Base-by-base conservation (phyloP, 2,888 invertebrate genomes). In the Dynastes hyllus region DNA sequence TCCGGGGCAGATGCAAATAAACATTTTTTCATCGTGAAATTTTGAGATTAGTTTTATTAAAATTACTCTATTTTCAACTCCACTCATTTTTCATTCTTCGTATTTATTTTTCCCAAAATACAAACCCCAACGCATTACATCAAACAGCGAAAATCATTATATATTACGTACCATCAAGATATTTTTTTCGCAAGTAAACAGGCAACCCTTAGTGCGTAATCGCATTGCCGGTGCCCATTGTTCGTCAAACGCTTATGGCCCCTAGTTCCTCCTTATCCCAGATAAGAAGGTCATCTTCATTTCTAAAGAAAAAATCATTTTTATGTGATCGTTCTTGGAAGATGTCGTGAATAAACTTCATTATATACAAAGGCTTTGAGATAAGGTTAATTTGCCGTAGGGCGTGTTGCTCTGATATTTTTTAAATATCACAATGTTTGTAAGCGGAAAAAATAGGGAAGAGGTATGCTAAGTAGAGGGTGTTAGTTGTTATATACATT, bases 251-350 rank as follows among this genome's bases (percentile, higher is more conserved):
- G 55, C 8, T 58, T 58, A 58, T 22, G 55, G 5, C 27, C 55
- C 22, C 16, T 8, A 22, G 55, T 22, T 16, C 8, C 8, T 22
- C 27, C 55, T 58, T 9, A 58, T 58, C 22, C 55, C 22, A 22
- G 55, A 58, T 58, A 58, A 58, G 55, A 58, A 58, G 22, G 55
- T 58, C 22, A 58, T 58, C 55, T 16, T 58, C 55, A 2, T 16
- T 58, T 22, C 27, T 58, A 58, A 58, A 58, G 55, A 22, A 58
- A 22, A 58, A 58, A 22, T 58, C 55, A 58, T 58, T 58, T 58
- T 58, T 58, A 58, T 58, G 55, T 1, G 22, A 58, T 58, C 55
- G 22, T 58, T 22, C 5, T 22, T 58, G n/a, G 22, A 45, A 58
- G 55, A 58, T 22, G 55, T 22, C 22, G 22, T 22, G 2, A 58